Base-by-base conservation (phyloP, 2,797 vertebrate species). In the Catamblyrhynchus diadema region DNA sequence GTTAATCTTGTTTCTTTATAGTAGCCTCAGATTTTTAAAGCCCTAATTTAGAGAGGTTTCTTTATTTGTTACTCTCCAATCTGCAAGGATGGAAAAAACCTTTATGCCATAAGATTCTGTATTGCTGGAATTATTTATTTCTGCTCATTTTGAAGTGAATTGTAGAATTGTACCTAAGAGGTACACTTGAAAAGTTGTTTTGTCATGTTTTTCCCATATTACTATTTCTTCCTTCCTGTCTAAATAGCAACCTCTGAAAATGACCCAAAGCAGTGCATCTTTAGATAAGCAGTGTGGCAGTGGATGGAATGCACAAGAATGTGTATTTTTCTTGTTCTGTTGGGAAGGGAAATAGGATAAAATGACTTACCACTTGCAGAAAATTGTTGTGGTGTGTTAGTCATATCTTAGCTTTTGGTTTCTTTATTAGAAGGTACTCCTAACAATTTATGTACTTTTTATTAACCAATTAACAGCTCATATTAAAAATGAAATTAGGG, bases 1-100 rank as follows among this genome's bases (percentile, higher is more conserved):
- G 86, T 97, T 97, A 96, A 96, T 98, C 97, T 97, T 97, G 92
- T 97, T 97, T 97, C 94, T 97, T 96, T 95, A 96, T 96, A 94
- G 94, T 77, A 93, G 92, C 71, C 84, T 95, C 39, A 41, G 88
- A 95, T 95, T 98, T 91, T 96, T 93, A 94, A 96, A 97, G 96
- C 92, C 65, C 94, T 97, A 96, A 98, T 97, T 97, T 97, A 96
- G 86, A 94, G 67, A 57, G 24, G 54, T 97, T 95, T 95, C 92
- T 95, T 90, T 94, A 88, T 95, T 96, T 88, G 78, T 91, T 95
- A 4, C 80, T 88, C 77, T 95, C 37, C 79, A 72, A 96, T 96
- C 96, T 93, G 8, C 23, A 88, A 91, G 61, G 74, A 95, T 75
- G 39, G 66, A 90, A 91, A 90, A 94, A 82, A 22, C 54, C 60